phyloP scores from a whole-genome alignment of 2,797 vertebrate genomes.

The Enteromius trimaculatus region DNA sequence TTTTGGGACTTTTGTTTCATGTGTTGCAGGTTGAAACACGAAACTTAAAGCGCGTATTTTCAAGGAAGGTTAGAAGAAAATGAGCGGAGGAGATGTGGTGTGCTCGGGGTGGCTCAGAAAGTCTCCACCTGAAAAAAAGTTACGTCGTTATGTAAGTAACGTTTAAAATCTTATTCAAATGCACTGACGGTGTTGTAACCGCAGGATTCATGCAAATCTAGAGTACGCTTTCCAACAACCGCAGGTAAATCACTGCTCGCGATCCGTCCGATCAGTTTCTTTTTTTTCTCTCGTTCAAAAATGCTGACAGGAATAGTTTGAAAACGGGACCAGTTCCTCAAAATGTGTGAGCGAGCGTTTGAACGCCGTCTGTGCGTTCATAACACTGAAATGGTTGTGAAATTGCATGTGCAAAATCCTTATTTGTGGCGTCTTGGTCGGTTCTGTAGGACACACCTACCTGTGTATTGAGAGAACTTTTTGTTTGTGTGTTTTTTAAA shows the following conservation, averaged over 20 bases:
- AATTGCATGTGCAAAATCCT: slow-evolving; percentile 22
- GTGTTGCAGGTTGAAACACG: slow-evolving; percentile 61
- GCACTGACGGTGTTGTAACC: slow-evolving; percentile 36
- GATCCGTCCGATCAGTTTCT: too few relatives aligned
- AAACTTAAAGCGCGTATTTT: slow-evolving; percentile 58
- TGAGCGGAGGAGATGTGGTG: slow-evolving; percentile 96
- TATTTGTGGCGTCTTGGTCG: slow-evolving; percentile 22
- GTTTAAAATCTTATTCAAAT: slow-evolving; percentile 54
- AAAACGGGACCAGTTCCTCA: background rate
- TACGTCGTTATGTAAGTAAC: slow-evolving; percentile 98
- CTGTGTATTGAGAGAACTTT: background rate
- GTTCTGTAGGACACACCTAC: slow-evolving; percentile 16
- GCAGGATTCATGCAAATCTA: slow-evolving; percentile 53
- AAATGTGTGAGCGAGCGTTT: background rate
- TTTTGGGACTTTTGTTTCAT: slow-evolving; percentile 33
- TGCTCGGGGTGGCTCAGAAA: slow-evolving; percentile 96
- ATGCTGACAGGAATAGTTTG: slow-evolving; percentile 16
- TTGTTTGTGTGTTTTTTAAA: background rate
- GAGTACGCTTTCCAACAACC: slow-evolving; percentile 36
- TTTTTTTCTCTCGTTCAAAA: background rate
- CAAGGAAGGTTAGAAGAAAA: slow-evolving; percentile 69
- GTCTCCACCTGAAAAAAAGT: slow-evolving; percentile 99
- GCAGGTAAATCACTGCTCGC: slow-evolving; percentile 14
- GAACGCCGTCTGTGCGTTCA: background rate
- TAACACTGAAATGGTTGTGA: background rate